Evolutionary conservation across 2,113 vertebrate genomes (phyloP).

Genomic region (Ceuthmochares aereus): DNA sequence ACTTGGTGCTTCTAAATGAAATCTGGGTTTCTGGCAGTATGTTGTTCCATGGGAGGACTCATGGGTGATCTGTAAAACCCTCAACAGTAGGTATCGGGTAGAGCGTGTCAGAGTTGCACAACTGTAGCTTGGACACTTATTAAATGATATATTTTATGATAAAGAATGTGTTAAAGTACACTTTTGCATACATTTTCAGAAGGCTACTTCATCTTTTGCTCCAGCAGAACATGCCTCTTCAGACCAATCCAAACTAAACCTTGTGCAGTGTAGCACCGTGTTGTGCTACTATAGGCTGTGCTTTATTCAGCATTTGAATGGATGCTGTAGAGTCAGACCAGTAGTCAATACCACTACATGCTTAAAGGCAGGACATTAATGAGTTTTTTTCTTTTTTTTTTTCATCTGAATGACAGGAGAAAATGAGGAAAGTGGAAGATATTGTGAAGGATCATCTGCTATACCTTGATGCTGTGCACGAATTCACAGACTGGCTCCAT

Average conservation of each 20-base stretch:
- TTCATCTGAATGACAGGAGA: conserved; percentile 77
- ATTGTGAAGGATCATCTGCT: conserved; percentile 92
- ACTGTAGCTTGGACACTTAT: neutral
- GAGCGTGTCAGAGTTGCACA: neutral
- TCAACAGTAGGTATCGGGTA: neutral
- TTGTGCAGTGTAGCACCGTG: neutral
- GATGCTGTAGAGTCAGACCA: neutral
- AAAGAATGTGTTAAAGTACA: neutral
- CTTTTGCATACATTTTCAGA: neutral
- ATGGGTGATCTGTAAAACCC: neutral
- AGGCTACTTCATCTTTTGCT: neutral
- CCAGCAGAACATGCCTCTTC: neutral
- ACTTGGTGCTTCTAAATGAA: neutral
- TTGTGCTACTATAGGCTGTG: neutral
- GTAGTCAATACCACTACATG: neutral
- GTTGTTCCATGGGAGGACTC: neutral
- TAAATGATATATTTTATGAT: neutral
- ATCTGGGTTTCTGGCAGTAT: neutral
- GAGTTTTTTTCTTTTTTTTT: neutral
- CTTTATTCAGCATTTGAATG: neutral
- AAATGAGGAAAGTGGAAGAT: conserved; percentile 88
- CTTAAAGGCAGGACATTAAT: neutral
- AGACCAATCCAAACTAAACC: neutral
- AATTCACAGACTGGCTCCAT: conserved; percentile 95
- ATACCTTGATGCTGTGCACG: conserved; percentile 91